Base-by-base conservation (phyloP, 2,113 vertebrate species). In the Todiramphus saurophagus region DNA sequence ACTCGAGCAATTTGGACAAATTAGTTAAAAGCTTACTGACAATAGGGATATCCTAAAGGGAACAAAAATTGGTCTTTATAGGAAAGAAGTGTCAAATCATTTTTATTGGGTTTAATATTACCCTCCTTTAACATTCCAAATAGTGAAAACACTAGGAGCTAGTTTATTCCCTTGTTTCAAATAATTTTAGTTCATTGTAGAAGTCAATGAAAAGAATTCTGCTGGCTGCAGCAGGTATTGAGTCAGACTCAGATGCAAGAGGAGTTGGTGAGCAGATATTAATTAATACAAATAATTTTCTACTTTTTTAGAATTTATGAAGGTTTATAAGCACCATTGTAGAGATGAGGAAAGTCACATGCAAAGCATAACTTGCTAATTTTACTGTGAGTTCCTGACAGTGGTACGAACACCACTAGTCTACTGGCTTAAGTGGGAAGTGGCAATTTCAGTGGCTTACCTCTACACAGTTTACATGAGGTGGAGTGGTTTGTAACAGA, bases 21-120 rank as follows among this genome's bases (percentile, higher is more conserved):
- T 50, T 31, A 78, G 35, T 66, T 86, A 87, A 90, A 89, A 96
- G 48, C 56, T 82, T 94, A 23, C 64, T 89, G 56, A 81, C 46
- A 72, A 81, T 60, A 55, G 10, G 19, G 16, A 39, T 92, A 39
- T 96, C 68, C 76, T 89, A 64, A 92, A 87, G 66, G 68, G 39
- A 88, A 55, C 10, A 78, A 77, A 88, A 88, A 75, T 78, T 72
- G 43, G 33, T 95, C 46, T 92, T 53, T 81, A 67, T 30, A 79
- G 44, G 53, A 78, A 81, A 72, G n/a, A 93, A 78, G 39, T 78
- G 39, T 89, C 75, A 94, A 89, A 95, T 82, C 12, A 58, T 67
- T 96, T 91, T 95, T 74, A 66, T 77, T 86, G 90, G 9, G 11
- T 77, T 95, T 72, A 81, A 59, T 70, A 48, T 60, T 90, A 78